Base-by-base conservation (phyloP, 2,797 vertebrate species). In the Notolepis coatsorum region DNA sequence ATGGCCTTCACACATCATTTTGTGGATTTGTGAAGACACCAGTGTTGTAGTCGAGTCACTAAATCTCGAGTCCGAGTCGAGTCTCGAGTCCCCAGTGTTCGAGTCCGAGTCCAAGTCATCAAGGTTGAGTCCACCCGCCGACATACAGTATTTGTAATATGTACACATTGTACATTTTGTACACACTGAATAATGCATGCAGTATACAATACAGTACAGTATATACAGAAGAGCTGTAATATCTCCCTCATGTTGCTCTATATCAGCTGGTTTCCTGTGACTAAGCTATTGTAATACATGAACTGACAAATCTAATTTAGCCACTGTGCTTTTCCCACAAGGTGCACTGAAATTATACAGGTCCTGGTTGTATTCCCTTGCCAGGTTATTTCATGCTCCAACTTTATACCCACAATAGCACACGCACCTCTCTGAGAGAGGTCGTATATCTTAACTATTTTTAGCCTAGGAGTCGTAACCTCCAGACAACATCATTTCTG, bases 221-320 rank as follows among this genome's bases (percentile, higher is more conserved):
- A n/a, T n/a, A n/a, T n/a, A n/a, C n/a, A n/a, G n/a, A n/a, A n/a
- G n/a, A n/a, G n/a, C n/a, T n/a, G n/a, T n/a, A n/a, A n/a, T n/a
- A 63, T 87, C 63, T 80, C 47, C 60, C 66, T 67, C 46, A 66
- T 56, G 68, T 49, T 15, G 3, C 35, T 33, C 53, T 28, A 53
- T 20, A 50, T 9, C 31, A 8, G 55, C 50, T 39, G 38, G 35
- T 56, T 46, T 70, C 51, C 52, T 50, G 27, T 65, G 70, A 78
- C 68, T 73, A 76, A 80, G 63, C 77, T 81, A 77, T 65, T 81
- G 66, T 71, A 80, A 79, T 81, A 79, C 2, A 25, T 51, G 56
- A 80, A 80, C 79, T 81, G 73, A 81, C 73, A 74, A 71, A 77
- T 82, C 23, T 71, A 77, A 84, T 84, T 80, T 58, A 57, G 60